A percentile compares a stretch with the other conserved stretches of the same genome.
phyloP scores from a whole-genome alignment of 2,888 invertebrate genomes.

The Graphium colonna region DNA sequence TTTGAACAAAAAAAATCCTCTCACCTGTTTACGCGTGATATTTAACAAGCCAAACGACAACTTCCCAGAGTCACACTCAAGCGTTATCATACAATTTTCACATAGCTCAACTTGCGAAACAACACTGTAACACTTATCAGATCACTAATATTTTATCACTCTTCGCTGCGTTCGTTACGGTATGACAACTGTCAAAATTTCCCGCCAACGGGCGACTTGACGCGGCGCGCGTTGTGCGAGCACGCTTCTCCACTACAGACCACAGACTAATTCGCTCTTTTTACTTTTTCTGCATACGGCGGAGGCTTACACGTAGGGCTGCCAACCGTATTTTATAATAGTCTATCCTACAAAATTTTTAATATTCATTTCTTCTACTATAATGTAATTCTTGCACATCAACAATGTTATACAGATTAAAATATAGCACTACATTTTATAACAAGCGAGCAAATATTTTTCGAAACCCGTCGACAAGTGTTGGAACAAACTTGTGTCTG shows the following conservation, averaged over 20 bases:
- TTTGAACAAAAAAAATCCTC: not conserved
- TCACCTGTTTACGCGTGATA: conserved; percentile 12
- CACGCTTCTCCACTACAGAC: conserved; percentile 20
- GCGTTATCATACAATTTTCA: conserved; percentile 17
- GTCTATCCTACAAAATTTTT: too few species aligned
- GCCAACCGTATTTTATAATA: too few species aligned
- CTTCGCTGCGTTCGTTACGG: conserved; percentile 15
- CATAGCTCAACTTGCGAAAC: conserved; percentile 15
- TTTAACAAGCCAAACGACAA: conserved; percentile 11
- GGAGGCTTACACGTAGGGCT: conserved; percentile 18
- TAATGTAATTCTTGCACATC: too few species aligned
- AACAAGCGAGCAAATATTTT: too few species aligned
- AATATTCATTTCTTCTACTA: too few species aligned
- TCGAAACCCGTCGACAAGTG: too few species aligned
- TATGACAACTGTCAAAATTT: conserved; percentile 20
- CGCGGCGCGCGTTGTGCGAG: conserved; percentile 12
- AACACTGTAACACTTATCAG: conserved; percentile 20
- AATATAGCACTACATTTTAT: too few species aligned
- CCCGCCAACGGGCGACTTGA: conserved; percentile 17
- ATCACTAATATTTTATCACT: conserved; percentile 22
- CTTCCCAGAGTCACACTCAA: conserved; percentile 15
- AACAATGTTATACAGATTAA: too few species aligned
- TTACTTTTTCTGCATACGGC: conserved; percentile 12
- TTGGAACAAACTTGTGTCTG: too few species aligned
- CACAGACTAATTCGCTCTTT: conserved; percentile 17